Evolutionary conservation across 1,140 invertebrate genomes (phyloP).

Genomic region (Lasioglossum baleicum): DNA sequence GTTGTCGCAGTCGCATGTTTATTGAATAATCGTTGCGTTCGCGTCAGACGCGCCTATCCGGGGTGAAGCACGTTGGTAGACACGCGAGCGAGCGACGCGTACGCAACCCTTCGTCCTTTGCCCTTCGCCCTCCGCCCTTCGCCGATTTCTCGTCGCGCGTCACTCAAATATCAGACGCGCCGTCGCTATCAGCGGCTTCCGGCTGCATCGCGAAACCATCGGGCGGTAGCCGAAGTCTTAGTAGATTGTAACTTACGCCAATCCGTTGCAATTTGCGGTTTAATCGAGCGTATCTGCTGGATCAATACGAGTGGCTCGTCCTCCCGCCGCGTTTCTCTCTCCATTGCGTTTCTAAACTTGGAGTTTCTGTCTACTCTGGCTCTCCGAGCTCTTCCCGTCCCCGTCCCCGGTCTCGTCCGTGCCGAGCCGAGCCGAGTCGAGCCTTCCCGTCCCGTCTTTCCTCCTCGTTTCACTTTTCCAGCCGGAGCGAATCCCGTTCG

Average conservation of each 20-base stretch:
- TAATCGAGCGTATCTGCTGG: constrained; percentile 68
- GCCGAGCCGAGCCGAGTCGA: too few species aligned
- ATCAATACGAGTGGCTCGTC: constrained; percentile 67
- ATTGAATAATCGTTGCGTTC: constrained; percentile 4
- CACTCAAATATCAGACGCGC: constrained; percentile 11
- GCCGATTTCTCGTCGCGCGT: background rate
- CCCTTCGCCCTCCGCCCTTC: background rate
- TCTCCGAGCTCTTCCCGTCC: constrained; percentile 12
- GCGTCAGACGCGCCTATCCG: background rate
- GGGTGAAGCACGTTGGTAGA: too few species aligned
- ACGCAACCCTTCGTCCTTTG: background rate
- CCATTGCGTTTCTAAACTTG: constrained; percentile 56
- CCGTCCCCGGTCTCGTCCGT: background rate
- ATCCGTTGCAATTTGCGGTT: constrained; percentile 68
- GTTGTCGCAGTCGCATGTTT: background rate
- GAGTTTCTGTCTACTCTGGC: constrained; percentile 32
- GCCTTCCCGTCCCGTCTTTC: background rate
- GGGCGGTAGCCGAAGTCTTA: constrained; percentile 47
- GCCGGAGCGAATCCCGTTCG: constrained; percentile 26
- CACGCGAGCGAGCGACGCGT: too few species aligned
- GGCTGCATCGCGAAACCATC: constrained; percentile 45
- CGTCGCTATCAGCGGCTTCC: constrained; percentile 36
- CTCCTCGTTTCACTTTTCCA: constrained; percentile 16
- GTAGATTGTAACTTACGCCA: constrained; percentile 63
- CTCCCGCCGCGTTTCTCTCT: constrained; percentile 50